Conservation (phyloP, 2,888 invertebrate genomes). For the Melieria omissa region DNA sequence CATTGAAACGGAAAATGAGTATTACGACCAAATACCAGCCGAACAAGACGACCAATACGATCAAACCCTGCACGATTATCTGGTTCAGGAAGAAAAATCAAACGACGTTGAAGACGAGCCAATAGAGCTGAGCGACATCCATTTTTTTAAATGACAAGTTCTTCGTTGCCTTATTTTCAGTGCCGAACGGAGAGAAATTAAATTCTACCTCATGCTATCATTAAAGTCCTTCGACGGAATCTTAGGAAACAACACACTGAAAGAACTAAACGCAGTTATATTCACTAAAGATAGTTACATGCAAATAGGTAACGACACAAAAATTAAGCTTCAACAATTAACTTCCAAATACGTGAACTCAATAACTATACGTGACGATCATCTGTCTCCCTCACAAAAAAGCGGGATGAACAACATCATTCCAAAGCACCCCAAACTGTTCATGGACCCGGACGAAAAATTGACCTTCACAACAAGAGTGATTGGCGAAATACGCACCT, state of each 20-base stretch:
- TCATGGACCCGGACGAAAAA: not conserved
- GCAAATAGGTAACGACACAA: no score
- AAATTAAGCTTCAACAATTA: not conserved
- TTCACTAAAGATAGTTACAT: not conserved
- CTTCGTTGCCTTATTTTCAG: conserved; percentile 30
- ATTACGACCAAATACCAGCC: not conserved
- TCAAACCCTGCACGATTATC: not conserved
- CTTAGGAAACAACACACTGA: conserved; percentile 22
- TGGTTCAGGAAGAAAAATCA: no score
- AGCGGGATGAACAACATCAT: not conserved
- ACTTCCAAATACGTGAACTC: not conserved
- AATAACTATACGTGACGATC: not conserved
- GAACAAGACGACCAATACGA: not conserved
- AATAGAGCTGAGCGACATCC: conserved; percentile 7
- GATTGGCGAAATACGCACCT: conserved; percentile 12
- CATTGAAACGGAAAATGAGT: not conserved
- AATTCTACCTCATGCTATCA: not conserved
- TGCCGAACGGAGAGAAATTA: conserved; percentile 14
- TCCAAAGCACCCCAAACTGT: not conserved
- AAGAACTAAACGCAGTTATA: not conserved
- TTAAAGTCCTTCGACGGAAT: conserved; percentile 27
- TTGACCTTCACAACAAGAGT: conserved; percentile 10
- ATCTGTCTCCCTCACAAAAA: not conserved
- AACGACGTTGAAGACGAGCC: not conserved
- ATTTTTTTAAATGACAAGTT: conserved; percentile 23